Conservation (phyloP, 2,113 vertebrate genomes). For the Gadus chalcogrammus region DNA sequence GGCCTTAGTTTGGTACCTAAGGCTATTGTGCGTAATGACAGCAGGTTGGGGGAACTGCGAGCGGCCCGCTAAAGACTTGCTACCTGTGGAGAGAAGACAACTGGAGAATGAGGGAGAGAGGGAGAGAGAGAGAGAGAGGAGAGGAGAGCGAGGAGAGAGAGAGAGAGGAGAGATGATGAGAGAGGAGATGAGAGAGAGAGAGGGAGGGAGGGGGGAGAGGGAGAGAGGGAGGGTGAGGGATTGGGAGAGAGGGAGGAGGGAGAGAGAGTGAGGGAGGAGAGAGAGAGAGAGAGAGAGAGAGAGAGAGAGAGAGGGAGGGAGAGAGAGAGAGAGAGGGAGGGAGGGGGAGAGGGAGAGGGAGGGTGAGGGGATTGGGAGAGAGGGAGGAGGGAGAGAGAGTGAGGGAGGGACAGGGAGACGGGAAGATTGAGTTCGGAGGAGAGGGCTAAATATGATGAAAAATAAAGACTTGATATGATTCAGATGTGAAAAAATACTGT, state of each 20-base stretch:
- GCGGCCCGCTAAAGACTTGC: conserved; percentile 68
- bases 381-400: conserved; percentile 6
- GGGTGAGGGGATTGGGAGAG: conserved; percentile 3
- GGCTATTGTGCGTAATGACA: conserved; percentile 80
- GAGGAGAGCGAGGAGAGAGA: too few species aligned
- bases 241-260: conserved; percentile 6
- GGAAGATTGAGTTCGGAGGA: not conserved
- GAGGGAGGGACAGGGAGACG: conserved; percentile 11
- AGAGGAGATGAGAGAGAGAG: conserved; percentile 7
- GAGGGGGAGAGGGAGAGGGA: conserved; percentile 9
- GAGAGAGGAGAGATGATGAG: too few species aligned
- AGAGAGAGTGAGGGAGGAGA: conserved; percentile 6
- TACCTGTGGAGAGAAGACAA: conserved; percentile 76
- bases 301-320: too few species aligned
- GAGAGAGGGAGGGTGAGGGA: too few species aligned
- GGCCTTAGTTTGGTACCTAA: conserved; percentile 85
- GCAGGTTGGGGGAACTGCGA: conserved; percentile 71
- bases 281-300: too few species aligned
- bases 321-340: conserved; percentile 14
- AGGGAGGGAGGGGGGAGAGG: conserved; percentile 13
- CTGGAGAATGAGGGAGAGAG: conserved; percentile 33
- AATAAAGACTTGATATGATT: not conserved
- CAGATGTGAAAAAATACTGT: not conserved
- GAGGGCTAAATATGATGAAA: not conserved
- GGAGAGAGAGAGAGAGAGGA: conserved; percentile 6